A percentile compares a stretch with the other conserved stretches of the same genome.
Evolutionary conservation across 2,797 vertebrate species (phyloP).

Genomic region (Sciurus vulgaris): DNA sequence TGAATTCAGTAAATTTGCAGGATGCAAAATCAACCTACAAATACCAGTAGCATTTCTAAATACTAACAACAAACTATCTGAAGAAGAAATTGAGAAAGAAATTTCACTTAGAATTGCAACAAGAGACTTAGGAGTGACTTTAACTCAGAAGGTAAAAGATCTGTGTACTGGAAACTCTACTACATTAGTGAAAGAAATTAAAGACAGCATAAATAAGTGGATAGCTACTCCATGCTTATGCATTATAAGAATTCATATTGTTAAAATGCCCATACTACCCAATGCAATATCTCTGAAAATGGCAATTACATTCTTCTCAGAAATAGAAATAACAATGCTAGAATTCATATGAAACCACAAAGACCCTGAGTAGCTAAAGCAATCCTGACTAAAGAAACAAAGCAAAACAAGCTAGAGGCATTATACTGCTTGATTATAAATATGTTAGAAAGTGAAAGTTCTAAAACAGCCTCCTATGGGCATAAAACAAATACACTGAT

Average conservation of each 20-base stretch:
- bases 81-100: not conserved
- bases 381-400: not conserved
- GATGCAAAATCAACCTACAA: not conserved
- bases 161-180: not conserved
- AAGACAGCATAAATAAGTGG: too few relatives aligned
- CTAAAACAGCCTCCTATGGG: not conserved
- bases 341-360: not conserved
- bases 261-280: not conserved
- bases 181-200: too few relatives aligned
- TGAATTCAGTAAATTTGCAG: not conserved
- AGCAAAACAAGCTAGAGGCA: not conserved
- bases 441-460: not conserved
- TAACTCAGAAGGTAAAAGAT: not conserved
- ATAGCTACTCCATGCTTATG: too few relatives aligned
- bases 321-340: not conserved
- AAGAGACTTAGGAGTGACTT: not conserved
- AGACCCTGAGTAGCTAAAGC: not conserved
- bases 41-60: not conserved
- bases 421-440: not conserved
- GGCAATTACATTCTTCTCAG: not conserved
- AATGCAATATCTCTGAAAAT: not conserved
- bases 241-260: too few relatives aligned
- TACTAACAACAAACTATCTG: not conserved
- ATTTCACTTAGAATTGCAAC: not conserved
- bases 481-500: not conserved